These are phyloP conservation scores for Circaetus cinerascens DNA, from an alignment of 2,113 vertebrate genomes.

Conservation along the genomic window DNA sequence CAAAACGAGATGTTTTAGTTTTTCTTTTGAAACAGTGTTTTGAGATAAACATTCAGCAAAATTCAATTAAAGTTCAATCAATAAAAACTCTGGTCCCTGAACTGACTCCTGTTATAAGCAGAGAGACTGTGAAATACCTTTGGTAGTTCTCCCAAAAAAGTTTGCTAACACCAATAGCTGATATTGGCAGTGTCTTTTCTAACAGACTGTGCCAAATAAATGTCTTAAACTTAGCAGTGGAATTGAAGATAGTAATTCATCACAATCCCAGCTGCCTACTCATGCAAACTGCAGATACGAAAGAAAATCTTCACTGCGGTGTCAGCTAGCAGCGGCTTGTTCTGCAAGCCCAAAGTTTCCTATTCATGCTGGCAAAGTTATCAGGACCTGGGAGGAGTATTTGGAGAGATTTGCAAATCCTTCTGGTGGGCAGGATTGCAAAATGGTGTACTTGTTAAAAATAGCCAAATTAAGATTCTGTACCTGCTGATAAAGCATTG, in stretches of 20 bases:
- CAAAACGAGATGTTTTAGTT: not conserved
- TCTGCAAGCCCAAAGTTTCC: constrained; percentile 11
- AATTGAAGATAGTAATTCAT: constrained; percentile 41
- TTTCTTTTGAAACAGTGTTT: not conserved
- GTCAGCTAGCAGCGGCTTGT: not conserved
- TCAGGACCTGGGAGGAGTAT: not conserved
- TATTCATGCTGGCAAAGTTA: constrained; percentile 11
- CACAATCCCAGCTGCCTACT: constrained; percentile 51
- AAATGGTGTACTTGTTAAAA: not conserved
- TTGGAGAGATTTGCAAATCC: constrained; percentile 35
- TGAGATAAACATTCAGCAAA: not conserved
- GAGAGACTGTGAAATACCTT: not conserved
- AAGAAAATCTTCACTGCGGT: constrained; percentile 14
- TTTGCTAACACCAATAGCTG: not conserved
- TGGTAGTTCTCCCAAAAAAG: not conserved
- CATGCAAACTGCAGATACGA: constrained; percentile 33
- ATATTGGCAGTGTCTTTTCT: not conserved
- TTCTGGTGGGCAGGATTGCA: constrained; percentile 28
- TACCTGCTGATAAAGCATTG: constrained; percentile 27
- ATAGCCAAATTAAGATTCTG: not conserved
- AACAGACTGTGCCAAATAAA: constrained; percentile 13
- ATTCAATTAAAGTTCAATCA: constrained; percentile 1
- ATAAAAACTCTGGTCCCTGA: not conserved
- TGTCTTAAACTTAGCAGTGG: constrained; percentile 18
- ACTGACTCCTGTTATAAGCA: not conserved